phyloP scores from a whole-genome alignment of 2,888 invertebrate genomes.

The Mesoligia furuncula region DNA sequence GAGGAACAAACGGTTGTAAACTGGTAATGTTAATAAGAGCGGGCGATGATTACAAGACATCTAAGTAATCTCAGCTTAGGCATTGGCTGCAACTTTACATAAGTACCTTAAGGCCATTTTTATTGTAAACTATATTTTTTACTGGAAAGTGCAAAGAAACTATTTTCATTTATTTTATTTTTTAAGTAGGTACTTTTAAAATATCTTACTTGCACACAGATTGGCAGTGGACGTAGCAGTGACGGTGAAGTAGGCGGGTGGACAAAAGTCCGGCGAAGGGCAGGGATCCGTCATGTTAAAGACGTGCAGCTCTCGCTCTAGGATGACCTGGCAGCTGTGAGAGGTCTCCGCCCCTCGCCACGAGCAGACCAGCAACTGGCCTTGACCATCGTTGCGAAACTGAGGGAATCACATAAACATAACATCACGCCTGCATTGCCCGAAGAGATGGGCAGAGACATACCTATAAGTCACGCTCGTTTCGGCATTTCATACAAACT shows the following conservation, averaged over 20 bases:
- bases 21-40: neutral
- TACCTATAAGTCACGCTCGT: neutral
- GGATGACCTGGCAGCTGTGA: constrained; percentile 86
- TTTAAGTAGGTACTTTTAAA: neutral
- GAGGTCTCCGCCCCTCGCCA: constrained; percentile 86
- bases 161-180: neutral
- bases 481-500: no score
- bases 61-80: neutral
- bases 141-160: neutral
- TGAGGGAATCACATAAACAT: constrained; percentile 61
- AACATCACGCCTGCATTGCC: neutral
- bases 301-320: constrained; percentile 81
- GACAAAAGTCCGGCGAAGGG: constrained; percentile 87
- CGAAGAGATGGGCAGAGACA: neutral
- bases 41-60: neutral
- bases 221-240: constrained; percentile 87
- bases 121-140: neutral
- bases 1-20: no score
- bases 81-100: neutral
- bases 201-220: constrained; percentile 91
- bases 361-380: constrained; percentile 90
- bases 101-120: no score
- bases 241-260: constrained; percentile 88
- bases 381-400: constrained; percentile 90
- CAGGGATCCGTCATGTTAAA: constrained; percentile 89